These are phyloP conservation scores for Lordiphosa fenestrarum DNA, from an alignment of 2,888 invertebrate species.

Conservation along the genomic window DNA sequence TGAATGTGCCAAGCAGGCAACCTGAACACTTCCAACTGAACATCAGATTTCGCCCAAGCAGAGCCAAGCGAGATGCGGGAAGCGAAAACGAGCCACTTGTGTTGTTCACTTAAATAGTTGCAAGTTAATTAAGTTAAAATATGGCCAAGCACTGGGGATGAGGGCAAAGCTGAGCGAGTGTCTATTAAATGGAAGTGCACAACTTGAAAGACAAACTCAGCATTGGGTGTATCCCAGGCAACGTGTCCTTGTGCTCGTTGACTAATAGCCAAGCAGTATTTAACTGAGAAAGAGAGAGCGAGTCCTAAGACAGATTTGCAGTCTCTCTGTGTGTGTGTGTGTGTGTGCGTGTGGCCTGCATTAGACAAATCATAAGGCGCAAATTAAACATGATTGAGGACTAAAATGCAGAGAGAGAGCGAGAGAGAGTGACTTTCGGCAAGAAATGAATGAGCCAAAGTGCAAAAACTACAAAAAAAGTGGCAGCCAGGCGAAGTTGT, in stretches of 20 bases:
- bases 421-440: too few species aligned
- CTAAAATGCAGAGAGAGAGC: background rate
- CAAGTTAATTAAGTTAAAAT: slow-evolving; percentile 63
- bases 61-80: slow-evolving; percentile 3
- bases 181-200: slow-evolving; percentile 44
- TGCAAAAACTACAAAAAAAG: slow-evolving; percentile 6
- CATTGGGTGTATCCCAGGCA: slow-evolving; percentile 7
- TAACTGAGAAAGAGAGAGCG: slow-evolving; percentile 4
- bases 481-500: background rate
- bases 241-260: slow-evolving; percentile 23
- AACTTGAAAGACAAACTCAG: slow-evolving; percentile 38
- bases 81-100: slow-evolving; percentile 48
- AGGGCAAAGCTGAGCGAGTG: slow-evolving; percentile 9
- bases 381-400: slow-evolving; percentile 34
- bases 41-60: slow-evolving; percentile 26
- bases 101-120: slow-evolving; percentile 61
- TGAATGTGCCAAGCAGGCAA: slow-evolving; percentile 43
- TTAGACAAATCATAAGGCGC: slow-evolving; percentile 33
- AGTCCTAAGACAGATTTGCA: slow-evolving; percentile 16
- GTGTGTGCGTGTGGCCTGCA: slow-evolving; percentile 17
- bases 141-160: slow-evolving; percentile 32
- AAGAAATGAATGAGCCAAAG: slow-evolving; percentile 1
- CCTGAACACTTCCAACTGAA: slow-evolving; percentile 6
- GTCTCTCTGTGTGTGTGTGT: background rate
- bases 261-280: slow-evolving; percentile 37